Evolutionary conservation across 2,113 vertebrate genomes (phyloP).

Genomic region (Corythornis madagascariensis): DNA sequence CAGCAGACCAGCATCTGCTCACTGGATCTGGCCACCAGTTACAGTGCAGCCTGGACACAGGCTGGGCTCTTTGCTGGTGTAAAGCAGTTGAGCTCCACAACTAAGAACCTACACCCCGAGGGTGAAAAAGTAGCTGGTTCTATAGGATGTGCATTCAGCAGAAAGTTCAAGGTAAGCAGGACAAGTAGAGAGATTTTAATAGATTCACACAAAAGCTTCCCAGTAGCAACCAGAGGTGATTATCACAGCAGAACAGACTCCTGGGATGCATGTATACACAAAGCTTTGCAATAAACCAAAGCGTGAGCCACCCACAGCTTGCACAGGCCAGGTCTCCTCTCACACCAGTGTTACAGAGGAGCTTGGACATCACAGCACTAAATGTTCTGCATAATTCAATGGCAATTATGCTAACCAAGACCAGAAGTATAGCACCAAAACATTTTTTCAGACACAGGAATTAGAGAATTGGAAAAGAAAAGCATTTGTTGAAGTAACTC

Average conservation of each 20-base stretch:
- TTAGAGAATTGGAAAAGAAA: neutral
- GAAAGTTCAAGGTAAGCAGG: neutral
- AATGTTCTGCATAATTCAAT: neutral
- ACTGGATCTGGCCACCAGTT: neutral
- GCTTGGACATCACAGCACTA: neutral
- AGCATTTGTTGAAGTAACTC: neutral
- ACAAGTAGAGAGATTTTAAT: neutral
- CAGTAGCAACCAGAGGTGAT: neutral
- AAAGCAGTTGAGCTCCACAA: neutral
- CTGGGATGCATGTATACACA: neutral
- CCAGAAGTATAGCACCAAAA: neutral
- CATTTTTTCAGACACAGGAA: neutral
- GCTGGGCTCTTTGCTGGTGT: neutral
- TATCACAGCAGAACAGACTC: neutral
- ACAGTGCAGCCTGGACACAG: neutral
- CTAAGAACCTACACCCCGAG: neutral
- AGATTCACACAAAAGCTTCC: neutral
- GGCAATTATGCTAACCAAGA: neutral
- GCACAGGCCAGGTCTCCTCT: neutral
- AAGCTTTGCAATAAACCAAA: neutral
- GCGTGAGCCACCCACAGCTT: neutral
- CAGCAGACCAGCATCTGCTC: slow-evolving; percentile 20
- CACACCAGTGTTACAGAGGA: neutral
- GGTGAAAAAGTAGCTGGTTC: neutral
- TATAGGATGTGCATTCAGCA: neutral